Percentiles rank a stretch among this genome's conserved stretches.
Conservation (phyloP, 2,888 invertebrate species). For the Caradrina kadenii region DNA sequence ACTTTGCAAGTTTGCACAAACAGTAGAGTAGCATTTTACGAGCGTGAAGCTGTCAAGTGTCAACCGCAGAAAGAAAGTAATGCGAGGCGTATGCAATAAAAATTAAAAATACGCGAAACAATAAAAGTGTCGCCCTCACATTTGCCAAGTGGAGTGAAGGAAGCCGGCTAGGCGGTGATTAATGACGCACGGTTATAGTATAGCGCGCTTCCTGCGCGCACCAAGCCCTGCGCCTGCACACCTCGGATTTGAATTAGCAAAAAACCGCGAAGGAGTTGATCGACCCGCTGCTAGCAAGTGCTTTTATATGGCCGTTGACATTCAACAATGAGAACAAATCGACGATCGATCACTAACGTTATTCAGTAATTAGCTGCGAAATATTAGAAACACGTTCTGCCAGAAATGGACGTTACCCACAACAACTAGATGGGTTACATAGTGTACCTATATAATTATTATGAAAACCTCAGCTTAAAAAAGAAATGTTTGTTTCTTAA, state of each 20-base stretch:
- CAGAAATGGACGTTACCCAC: slow-evolving; percentile 29
- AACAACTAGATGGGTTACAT: slow-evolving; percentile 28
- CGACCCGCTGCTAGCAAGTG: slow-evolving; percentile 64
- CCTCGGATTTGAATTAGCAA: slow-evolving; percentile 71
- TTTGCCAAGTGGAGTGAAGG: slow-evolving; percentile 69
- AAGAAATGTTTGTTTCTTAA: slow-evolving; percentile 19
- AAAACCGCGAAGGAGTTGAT: slow-evolving; percentile 71
- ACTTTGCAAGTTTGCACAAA: slow-evolving; percentile 22
- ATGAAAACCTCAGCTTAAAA: slow-evolving; percentile 14
- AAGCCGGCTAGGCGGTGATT: slow-evolving; percentile 79
- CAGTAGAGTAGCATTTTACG: slow-evolving; percentile 31
- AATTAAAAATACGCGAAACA: slow-evolving; percentile 75
- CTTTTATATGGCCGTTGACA: slow-evolving; percentile 67
- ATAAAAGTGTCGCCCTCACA: slow-evolving; percentile 80
- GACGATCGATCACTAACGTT: slow-evolving; percentile 44
- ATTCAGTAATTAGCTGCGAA: slow-evolving; percentile 47
- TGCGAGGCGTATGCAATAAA: slow-evolving; percentile 55
- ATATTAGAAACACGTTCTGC: slow-evolving; percentile 43
- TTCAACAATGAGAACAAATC: slow-evolving; percentile 61
- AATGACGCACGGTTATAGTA: slow-evolving; percentile 73
- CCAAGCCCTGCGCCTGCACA: slow-evolving; percentile 54
- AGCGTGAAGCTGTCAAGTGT: slow-evolving; percentile 38
- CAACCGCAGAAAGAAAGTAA: slow-evolving; percentile 45
- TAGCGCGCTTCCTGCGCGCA: slow-evolving; percentile 81
- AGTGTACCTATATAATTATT: neutral